Evolutionary conservation across 2,888 invertebrate genomes (phyloP), one percentile per base, ranked within the genome.

Genomic region (Athalia circularis): DNA sequence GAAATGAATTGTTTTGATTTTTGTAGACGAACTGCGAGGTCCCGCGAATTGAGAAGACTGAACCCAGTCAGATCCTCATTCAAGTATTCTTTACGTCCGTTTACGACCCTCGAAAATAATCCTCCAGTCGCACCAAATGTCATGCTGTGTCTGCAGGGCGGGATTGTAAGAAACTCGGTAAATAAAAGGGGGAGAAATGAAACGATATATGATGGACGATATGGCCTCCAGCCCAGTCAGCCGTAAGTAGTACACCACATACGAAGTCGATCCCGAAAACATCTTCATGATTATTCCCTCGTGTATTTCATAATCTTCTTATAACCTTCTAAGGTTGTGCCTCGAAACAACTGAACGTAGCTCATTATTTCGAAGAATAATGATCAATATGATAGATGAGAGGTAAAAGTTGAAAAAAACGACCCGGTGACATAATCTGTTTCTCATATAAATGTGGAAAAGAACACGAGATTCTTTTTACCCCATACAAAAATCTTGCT

Each of bases 61-160:
- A 13, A 72, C 13, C 59, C 59, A 72, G n/a, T 52, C 59, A 47
- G 57, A 47, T 59, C 59, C 57, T 52, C 59, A 9, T 47, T 47
- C 59, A 47, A 13, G 72, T 13, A 57, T 72, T 47, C 15, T 59
- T 9, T 6, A 72, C 15, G 52, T n/a, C 29, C 29, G 29, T 29
- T 29, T 2, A 29, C 29, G 29, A 29, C 29, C 29, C 59, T 15
- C 72, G 8, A 72, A 47, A 29, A 47, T 59, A 59, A 8, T 47
- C 72, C 59, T 59, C 57, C 47, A 72, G 70, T 45, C 59, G 45
- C 9, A 59, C 47, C n/a, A 59, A 72, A 59, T 72, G 59, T 57
- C 45, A 72, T 59, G 72, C 9, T 72, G 43, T 59, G 47, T 3
- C 9, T 29, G 8, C 50, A 68, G 45, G 13, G 59, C 43, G 57